Percentiles rank a stretch among this genome's conserved stretches.
Conservation (phyloP, 2,888 invertebrate species). For the Chalcosyrphus nemorum region DNA sequence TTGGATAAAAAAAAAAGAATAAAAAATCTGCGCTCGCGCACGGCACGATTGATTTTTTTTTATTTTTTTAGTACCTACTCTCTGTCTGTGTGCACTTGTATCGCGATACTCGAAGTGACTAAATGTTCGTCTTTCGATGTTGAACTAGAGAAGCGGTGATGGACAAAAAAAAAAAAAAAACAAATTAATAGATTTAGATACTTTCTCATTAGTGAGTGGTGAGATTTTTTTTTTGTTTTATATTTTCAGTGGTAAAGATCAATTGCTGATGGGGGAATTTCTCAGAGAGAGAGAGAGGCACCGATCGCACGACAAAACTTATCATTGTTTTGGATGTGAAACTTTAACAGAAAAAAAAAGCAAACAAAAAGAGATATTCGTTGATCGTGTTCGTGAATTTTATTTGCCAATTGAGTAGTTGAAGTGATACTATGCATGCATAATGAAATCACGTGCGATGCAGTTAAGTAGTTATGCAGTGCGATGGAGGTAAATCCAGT, state of each 20-base stretch:
- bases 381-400: constrained; percentile 55
- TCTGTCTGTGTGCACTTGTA: constrained; percentile 57
- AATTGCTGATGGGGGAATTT: constrained; percentile 39
- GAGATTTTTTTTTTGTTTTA: constrained; percentile 16
- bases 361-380: constrained; percentile 23
- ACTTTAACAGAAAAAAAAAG: background rate
- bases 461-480: constrained; percentile 27
- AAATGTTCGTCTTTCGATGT: constrained; percentile 42
- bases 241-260: constrained; percentile 3
- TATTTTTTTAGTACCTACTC: constrained; percentile 10
- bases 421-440: constrained; percentile 60
- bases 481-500: constrained; percentile 4
- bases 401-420: constrained; percentile 36
- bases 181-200: constrained; percentile 66
- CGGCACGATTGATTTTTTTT: constrained; percentile 39
- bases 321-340: constrained; percentile 39
- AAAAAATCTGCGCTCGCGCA: constrained; percentile 42
- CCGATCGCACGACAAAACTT: constrained; percentile 27
- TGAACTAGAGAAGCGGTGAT: constrained; percentile 52
- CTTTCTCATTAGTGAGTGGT: constrained; percentile 67
- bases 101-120: constrained; percentile 71
- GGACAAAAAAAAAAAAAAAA: constrained; percentile 23
- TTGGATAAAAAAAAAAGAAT: background rate
- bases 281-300: constrained; percentile 16
- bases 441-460: constrained; percentile 63